phyloP scores from a whole-genome alignment of 2,888 invertebrate genomes.

The Temnothorax unifasciatus region DNA sequence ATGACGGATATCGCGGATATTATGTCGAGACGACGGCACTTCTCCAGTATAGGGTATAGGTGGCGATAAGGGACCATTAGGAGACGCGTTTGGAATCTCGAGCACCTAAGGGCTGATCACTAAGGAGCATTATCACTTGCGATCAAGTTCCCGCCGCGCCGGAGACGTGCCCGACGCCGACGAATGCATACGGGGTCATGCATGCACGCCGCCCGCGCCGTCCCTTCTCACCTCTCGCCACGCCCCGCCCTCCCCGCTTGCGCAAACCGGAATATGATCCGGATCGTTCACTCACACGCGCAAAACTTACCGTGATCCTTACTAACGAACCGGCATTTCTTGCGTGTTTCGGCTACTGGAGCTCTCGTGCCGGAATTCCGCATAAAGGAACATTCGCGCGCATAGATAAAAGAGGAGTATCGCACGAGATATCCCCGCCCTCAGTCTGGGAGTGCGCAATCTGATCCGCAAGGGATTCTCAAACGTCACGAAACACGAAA shows the following conservation, averaged over 20 bases:
- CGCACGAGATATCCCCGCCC: background rate
- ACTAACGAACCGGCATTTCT: conserved; percentile 54
- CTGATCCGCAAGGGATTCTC: background rate
- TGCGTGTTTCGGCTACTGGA: conserved; percentile 45
- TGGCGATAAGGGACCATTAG: conserved; percentile 58
- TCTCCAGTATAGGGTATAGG: conserved; percentile 20
- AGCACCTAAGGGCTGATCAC: conserved; percentile 54
- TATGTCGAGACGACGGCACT: conserved; percentile 2
- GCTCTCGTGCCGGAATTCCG: conserved; percentile 42
- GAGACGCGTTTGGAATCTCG: conserved; percentile 58
- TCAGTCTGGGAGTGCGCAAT: background rate
- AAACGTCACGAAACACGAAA: background rate
- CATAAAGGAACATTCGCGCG: conserved; percentile 46
- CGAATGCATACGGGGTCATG: conserved; percentile 34
- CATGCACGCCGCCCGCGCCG: conserved; percentile 7
- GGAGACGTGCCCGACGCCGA: conserved; percentile 23
- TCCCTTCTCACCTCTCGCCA: background rate
- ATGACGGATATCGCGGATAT: conserved; percentile 34
- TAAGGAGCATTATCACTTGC: conserved; percentile 62
- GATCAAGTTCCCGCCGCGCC: conserved; percentile 37
- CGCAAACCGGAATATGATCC: conserved; percentile 41
- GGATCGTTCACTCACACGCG: conserved; percentile 51
- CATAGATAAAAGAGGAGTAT: conserved; percentile 21
- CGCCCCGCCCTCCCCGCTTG: background rate
- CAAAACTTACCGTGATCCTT: conserved; percentile 45